These are phyloP conservation scores for Anableps anableps DNA, from an alignment of 2,797 vertebrate genomes.

Conservation along the genomic window DNA sequence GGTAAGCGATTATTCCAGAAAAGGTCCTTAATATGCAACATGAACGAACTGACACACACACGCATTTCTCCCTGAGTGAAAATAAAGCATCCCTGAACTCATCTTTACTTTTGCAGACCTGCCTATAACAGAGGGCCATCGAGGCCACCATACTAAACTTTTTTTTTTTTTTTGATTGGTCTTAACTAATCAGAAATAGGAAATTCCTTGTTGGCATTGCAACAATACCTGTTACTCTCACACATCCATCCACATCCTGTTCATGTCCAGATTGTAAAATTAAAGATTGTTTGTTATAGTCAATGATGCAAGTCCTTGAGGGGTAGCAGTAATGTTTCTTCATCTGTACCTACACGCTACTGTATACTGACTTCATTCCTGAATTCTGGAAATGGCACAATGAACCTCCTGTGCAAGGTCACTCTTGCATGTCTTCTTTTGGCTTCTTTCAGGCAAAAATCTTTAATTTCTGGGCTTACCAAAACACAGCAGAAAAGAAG, in stretches of 20 bases:
- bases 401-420: conserved; percentile 34
- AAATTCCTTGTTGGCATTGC: not conserved
- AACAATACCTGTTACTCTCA: conserved; percentile 38
- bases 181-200: not conserved
- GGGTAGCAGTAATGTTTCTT: conserved; percentile 53
- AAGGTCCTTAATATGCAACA: not conserved
- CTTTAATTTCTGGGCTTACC: conserved; percentile 23
- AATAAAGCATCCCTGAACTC: conserved; percentile 32
- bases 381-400: conserved; percentile 47
- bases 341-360: conserved; percentile 29
- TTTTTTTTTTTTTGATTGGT: not conserved
- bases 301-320: conserved; percentile 35
- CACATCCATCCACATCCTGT: conserved; percentile 25
- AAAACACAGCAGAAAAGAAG: conserved; percentile 21
- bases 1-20: no score
- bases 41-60: conserved; percentile 20
- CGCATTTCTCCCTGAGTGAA: conserved; percentile 22
- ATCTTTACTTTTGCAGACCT: conserved; percentile 38
- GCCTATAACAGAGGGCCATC: not conserved
- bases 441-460: conserved; percentile 19
- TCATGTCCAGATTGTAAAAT: conserved; percentile 56
- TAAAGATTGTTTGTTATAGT: conserved; percentile 47
- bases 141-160: not conserved
- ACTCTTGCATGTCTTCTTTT: conserved; percentile 50
- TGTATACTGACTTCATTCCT: conserved; percentile 56